phyloP scores from a whole-genome alignment of 1,140 invertebrate genomes.

The Mesaphorura yosii region DNA sequence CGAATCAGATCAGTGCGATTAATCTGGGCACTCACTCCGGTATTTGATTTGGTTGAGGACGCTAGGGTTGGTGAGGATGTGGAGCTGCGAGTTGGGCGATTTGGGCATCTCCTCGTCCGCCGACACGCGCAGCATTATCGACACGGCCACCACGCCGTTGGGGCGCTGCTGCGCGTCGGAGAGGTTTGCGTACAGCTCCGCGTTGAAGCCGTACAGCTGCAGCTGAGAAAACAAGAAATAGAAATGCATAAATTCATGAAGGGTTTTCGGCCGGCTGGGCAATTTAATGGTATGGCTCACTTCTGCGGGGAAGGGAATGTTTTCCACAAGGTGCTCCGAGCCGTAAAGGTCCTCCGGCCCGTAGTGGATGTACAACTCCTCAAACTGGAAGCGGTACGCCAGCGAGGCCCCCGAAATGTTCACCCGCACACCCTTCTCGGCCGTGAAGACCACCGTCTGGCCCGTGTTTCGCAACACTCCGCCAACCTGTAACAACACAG shows the following conservation, averaged over 20 bases:
- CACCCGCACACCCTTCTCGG: constrained; percentile 73
- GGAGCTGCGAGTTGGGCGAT: constrained; percentile 27
- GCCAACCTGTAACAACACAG: constrained; percentile 51
- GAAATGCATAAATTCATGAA: constrained; percentile 17
- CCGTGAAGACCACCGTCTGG: constrained; percentile 81
- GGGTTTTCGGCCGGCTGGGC: not conserved
- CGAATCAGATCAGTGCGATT: too few relatives aligned
- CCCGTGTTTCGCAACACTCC: constrained; percentile 82
- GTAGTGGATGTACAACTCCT: constrained; percentile 80
- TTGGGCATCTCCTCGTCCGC: constrained; percentile 27
- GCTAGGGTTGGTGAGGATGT: constrained; percentile 26
- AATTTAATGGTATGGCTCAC: constrained; percentile 45
- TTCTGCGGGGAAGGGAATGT: constrained; percentile 83
- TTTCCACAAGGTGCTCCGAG: constrained; percentile 82
- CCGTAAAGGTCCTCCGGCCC: constrained; percentile 72
- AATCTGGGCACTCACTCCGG: constrained; percentile 31
- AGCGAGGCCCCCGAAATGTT: constrained; percentile 87
- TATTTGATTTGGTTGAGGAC: constrained; percentile 30
- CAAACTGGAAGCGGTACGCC: constrained; percentile 89
- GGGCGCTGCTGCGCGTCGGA: constrained; percentile 75
- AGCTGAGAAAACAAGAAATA: constrained; percentile 32
- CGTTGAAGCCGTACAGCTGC: constrained; percentile 58
- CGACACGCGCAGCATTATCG: constrained; percentile 68
- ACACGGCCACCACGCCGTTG: constrained; percentile 77
- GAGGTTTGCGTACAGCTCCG: constrained; percentile 81